Conservation (phyloP, 2,797 vertebrate genomes). For the Gymnoscopelus microlampas region DNA sequence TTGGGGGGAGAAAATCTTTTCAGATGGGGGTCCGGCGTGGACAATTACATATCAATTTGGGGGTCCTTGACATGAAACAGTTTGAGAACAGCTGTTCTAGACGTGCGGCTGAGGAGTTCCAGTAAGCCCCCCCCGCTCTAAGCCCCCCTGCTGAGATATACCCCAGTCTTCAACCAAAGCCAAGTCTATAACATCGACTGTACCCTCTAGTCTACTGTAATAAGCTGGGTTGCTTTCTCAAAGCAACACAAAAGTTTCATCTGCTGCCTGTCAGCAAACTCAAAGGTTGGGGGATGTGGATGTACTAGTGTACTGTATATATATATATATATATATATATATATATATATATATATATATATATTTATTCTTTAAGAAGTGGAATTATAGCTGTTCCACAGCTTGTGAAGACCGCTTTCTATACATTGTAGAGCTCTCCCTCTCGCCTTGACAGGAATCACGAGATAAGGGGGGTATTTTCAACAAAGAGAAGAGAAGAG, state of each 20-base stretch:
- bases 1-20: no score
- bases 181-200: conserved; percentile 54
- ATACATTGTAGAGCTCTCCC: conserved; percentile 34
- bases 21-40: no score
- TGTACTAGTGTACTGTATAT: no score
- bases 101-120: conserved; percentile 47
- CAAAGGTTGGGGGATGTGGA: conserved; percentile 23
- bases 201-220: conserved; percentile 41
- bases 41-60: no score
- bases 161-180: conserved; percentile 30
- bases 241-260: conserved; percentile 43
- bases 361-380: background rate
- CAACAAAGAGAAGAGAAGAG: conserved; percentile 2
- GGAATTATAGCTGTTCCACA: conserved; percentile 36
- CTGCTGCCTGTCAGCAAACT: conserved; percentile 38
- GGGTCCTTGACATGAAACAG: no score
- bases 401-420: conserved; percentile 51
- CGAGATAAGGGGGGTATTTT: conserved; percentile 35
- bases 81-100: no score
- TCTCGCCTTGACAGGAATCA: conserved; percentile 47
- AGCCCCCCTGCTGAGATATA: conserved; percentile 46
- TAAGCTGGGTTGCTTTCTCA: conserved; percentile 35
- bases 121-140: conserved; percentile 46
- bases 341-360: no score
- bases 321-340: no score